Evolutionary conservation across 2,888 invertebrate species (phyloP).

Genomic region (Entomobrya proxima): DNA sequence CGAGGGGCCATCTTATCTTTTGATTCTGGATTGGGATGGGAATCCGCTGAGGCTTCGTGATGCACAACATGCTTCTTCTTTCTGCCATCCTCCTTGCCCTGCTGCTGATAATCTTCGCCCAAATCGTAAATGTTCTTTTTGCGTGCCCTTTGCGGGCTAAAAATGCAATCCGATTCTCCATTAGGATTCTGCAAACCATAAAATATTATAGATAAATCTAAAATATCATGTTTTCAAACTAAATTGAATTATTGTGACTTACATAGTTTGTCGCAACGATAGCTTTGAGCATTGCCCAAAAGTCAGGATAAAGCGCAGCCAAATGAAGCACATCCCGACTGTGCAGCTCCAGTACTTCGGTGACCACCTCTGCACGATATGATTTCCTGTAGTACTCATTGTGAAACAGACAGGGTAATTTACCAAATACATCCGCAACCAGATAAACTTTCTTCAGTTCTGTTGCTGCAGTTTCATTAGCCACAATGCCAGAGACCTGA

Average conservation of each 20-base stretch:
- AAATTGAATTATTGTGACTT: no score
- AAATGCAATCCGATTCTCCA: conserved; percentile 59
- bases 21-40: no score
- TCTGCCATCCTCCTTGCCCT: no score
- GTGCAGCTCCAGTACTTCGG: conserved; percentile 65
- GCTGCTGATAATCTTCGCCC: conserved; percentile 54
- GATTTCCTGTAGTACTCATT: conserved; percentile 68
- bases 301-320: conserved; percentile 51
- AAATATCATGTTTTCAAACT: no score
- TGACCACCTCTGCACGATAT: conserved; percentile 67
- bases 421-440: conserved; percentile 66
- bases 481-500: conserved; percentile 49
- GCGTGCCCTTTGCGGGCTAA: conserved; percentile 28
- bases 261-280: conserved; percentile 30
- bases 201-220: no score
- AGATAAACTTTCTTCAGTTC: conserved; percentile 63
- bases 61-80: no score
- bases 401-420: conserved; percentile 66
- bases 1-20: no score
- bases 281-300: conserved; percentile 55
- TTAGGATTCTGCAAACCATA: no score
- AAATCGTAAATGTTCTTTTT: conserved; percentile 55
- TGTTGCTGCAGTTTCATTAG: conserved; percentile 13
- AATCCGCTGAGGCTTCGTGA: no score
- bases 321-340: conserved; percentile 61